Conservation (phyloP, 2,888 invertebrate genomes). For the Leuctra nigra region DNA sequence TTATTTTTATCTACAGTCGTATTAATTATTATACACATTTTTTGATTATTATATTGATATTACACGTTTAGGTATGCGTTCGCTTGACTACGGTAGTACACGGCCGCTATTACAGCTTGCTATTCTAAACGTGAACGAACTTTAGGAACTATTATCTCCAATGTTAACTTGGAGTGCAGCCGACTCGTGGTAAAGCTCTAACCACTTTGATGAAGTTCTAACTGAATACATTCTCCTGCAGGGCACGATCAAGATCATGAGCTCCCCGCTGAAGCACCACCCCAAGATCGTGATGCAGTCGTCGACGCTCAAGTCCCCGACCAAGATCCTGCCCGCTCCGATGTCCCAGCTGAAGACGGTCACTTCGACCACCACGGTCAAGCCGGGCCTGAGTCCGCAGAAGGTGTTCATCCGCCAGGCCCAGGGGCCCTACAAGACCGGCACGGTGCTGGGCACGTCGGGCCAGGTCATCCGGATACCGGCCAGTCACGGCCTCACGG, state of each 20-base stretch:
- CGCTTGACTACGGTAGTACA: no score
- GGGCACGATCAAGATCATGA: slow-evolving; percentile 45
- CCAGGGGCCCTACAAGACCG: slow-evolving; percentile 40
- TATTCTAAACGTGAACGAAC: no score
- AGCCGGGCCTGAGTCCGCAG: slow-evolving; percentile 39
- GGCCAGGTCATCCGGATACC: slow-evolving; percentile 45
- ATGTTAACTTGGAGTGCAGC: no score
- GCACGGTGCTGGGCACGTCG: slow-evolving; percentile 32
- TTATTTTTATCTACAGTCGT: no score
- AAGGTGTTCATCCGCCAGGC: slow-evolving; percentile 50
- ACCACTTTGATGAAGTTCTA: no score
- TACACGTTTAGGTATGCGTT: no score
- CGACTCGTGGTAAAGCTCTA: no score
- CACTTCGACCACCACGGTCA: slow-evolving; percentile 14
- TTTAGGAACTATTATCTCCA: no score
- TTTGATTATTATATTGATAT: no score
- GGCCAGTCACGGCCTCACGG: slow-evolving; percentile 41
- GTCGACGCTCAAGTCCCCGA: slow-evolving; percentile 56
- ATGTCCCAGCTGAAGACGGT: slow-evolving; percentile 15
- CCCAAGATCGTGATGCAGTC: slow-evolving; percentile 44
- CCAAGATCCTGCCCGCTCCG: slow-evolving; percentile 62
- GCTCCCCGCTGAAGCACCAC: slow-evolving; percentile 34
- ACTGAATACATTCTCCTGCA: slow-evolving; percentile 30
- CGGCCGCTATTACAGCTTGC: no score
- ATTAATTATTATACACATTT: no score